Evolutionary conservation across 2,113 vertebrate genomes (phyloP).

Genomic region (Abramis brama): DNA sequence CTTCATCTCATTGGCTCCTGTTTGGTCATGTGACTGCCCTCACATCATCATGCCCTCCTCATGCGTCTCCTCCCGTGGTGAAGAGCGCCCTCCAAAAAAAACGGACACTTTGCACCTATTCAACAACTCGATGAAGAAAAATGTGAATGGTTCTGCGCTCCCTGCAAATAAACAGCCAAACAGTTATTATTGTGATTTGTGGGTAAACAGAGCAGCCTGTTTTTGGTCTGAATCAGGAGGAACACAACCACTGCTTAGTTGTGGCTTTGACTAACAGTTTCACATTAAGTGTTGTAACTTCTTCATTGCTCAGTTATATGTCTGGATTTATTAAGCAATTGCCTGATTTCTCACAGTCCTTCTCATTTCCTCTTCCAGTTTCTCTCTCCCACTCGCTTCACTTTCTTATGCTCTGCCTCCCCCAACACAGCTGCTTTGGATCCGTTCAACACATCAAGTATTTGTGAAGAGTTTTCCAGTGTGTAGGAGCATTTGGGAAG

Average conservation of each 20-base stretch:
- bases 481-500: not conserved
- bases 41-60: not conserved
- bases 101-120: not conserved
- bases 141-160: not conserved
- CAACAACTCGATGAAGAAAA: not conserved
- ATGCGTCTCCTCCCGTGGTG: not conserved
- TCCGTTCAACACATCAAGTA: not conserved
- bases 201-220: not conserved
- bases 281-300: not conserved
- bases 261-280: not conserved
- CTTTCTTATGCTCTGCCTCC: conserved; percentile 56
- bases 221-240: not conserved
- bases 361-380: conserved; percentile 10
- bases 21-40: conserved; percentile 26
- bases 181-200: conserved; percentile 11
- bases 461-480: not conserved
- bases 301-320: not conserved
- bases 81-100: conserved; percentile 2
- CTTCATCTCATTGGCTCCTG: conserved; percentile 32
- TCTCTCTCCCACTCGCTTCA: not conserved
- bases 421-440: conserved; percentile 43
- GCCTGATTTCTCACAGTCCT: conserved; percentile 43
- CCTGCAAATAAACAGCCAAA: not conserved
- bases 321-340: conserved; percentile 3
- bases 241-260: not conserved